Percentiles rank a stretch among this genome's conserved stretches.
phyloP scores from a whole-genome alignment of 1,140 invertebrate species.

The Megalopta genalis region DNA sequence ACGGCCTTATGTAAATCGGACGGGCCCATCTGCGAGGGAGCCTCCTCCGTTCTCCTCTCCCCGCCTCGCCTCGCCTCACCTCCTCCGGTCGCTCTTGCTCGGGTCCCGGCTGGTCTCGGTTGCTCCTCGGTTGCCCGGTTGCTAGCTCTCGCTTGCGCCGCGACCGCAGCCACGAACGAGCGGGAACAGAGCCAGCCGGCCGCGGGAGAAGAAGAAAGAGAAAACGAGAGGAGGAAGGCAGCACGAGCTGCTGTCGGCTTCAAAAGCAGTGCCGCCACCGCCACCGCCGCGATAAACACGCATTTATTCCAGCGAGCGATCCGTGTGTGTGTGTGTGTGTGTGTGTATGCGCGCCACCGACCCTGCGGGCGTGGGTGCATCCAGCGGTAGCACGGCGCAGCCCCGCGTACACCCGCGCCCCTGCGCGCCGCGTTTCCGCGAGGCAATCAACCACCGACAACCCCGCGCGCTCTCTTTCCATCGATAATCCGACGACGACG shows the following conservation, averaged over 20 bases:
- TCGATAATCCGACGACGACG: too few relatives aligned
- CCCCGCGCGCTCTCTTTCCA: not conserved
- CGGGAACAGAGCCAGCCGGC: not conserved
- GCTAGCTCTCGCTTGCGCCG: too few relatives aligned
- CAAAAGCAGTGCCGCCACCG: constrained; percentile 73
- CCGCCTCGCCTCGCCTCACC: too few relatives aligned
- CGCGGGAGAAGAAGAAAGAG: not conserved
- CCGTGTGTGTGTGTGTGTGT: constrained; percentile 30
- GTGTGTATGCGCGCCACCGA: not conserved
- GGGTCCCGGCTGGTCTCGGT: not conserved
- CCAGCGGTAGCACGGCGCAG: constrained; percentile 40
- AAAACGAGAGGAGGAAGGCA: constrained; percentile 21
- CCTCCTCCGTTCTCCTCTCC: not conserved
- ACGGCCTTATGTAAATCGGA: constrained; percentile 69
- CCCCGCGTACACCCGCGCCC: constrained; percentile 49
- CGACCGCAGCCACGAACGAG: not conserved
- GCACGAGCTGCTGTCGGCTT: constrained; percentile 64
- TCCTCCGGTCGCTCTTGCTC: too few relatives aligned
- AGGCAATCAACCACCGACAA: constrained; percentile 25
- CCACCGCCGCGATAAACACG: constrained; percentile 74
- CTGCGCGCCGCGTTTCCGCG: constrained; percentile 33
- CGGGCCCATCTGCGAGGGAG: constrained; percentile 59
- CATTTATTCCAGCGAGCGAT: constrained; percentile 73
- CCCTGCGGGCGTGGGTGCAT: constrained; percentile 50
- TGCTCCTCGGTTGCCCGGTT: too few relatives aligned